Base-by-base conservation (phyloP, 2,113 vertebrate genomes). In the Stigmatopora nigra region DNA sequence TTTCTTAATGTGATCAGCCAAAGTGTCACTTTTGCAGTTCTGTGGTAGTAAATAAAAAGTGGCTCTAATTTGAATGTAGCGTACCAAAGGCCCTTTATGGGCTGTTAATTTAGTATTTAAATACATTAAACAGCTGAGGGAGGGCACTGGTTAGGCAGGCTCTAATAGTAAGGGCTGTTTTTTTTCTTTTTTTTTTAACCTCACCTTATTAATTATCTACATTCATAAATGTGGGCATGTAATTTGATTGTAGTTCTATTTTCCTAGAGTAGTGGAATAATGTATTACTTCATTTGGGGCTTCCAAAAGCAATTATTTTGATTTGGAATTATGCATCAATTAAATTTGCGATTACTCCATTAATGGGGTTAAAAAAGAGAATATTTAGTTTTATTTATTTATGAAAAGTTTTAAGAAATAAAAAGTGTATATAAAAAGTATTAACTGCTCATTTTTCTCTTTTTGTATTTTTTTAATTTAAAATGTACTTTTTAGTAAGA, bases 101-200 rank as follows among this genome's bases (percentile, higher is more conserved):
- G 85, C 83, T 88, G 87, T 89, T 89, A 88, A 86, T 88, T 89
- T 88, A 82, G 84, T 87, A 82, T 89, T 88, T 87, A 88, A 88
- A 87, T 88, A 89, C 81, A 88, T 89, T 88, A 87, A 89, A 88
- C 86, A 88, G 86, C 88, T 88, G 86, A 86, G 85, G 84, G 86
- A 84, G 77, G 80, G 84, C 75, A 80, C 82, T 88, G 85, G 86
- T 88, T 85, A 86, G 76, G 70, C 75, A 44, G 41, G 83, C 79
- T 73, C 76, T 64, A 68, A 63, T 46, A 72, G 64, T 78, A 85
- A 80, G 72, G 82, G 80, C 82, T 73, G 75, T 85, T 82, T 86
- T 82, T 85, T 80, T 85, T 77, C 64, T 71, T 56, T 3, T 31
- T 75, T 41, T 41, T 41, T 41, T 41, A 41, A 41, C 63, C 46